Percentiles rank a stretch among this genome's conserved stretches.
These are phyloP conservation scores for Neomorphus geoffroyi DNA, from an alignment of 2,797 vertebrate species.

Conservation along the genomic window DNA sequence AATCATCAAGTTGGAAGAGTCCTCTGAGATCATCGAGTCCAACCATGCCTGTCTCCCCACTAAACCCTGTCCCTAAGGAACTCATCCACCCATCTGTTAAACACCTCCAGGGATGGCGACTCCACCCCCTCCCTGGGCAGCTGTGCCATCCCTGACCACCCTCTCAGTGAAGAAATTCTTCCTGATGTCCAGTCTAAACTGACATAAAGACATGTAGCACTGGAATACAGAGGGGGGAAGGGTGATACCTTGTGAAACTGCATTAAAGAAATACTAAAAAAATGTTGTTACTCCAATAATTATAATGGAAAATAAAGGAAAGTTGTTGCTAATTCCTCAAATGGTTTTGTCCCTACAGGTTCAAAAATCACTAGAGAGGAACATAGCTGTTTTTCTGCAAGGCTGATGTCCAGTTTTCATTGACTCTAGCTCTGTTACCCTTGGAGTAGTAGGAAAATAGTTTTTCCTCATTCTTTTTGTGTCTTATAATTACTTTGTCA, in stretches of 20 bases:
- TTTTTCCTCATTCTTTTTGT: neutral
- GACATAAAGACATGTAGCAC: neutral
- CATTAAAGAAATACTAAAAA: neutral
- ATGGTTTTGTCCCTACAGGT: neutral
- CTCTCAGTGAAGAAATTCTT: too few species aligned
- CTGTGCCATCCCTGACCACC: too few species aligned
- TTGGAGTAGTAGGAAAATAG: neutral
- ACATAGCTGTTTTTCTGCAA: neutral
- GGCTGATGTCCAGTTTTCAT: neutral
- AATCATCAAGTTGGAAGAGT: too few species aligned
- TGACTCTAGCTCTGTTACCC: neutral
- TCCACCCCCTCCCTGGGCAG: too few species aligned
- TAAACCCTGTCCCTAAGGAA: too few species aligned
- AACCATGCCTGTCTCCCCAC: too few species aligned
- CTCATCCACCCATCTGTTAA: too few species aligned
- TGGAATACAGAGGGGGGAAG: neutral
- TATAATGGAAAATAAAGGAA: neutral
- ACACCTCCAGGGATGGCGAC: too few species aligned
- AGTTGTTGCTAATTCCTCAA: neutral
- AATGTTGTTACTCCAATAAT: neutral
- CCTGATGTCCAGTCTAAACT: too few species aligned
- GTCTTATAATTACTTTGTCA: neutral
- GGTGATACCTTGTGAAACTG: neutral
- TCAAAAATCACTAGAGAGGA: neutral
- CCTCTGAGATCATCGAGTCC: too few species aligned